phyloP scores from a whole-genome alignment of 2,113 vertebrate genomes.

The Nesogale talazaci region DNA sequence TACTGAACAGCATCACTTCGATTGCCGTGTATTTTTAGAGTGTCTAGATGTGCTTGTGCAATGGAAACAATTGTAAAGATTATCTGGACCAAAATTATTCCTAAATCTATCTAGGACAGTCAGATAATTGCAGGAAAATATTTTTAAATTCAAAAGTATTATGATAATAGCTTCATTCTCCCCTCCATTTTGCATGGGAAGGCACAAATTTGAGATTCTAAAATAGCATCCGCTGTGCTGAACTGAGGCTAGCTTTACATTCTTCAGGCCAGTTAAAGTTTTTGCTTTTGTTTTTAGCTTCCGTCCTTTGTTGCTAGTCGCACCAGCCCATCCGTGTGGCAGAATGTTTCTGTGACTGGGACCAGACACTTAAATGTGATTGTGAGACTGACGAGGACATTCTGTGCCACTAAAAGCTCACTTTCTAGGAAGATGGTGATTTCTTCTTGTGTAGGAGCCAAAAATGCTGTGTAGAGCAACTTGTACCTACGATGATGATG shows the following conservation, averaged over 20 bases:
- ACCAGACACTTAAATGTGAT: background rate
- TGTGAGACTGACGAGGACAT: background rate
- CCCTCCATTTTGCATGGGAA: background rate
- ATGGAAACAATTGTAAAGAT: slow-evolving; percentile 60
- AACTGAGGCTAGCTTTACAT: background rate
- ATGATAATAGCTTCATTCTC: slow-evolving; percentile 44
- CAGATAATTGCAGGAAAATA: slow-evolving; percentile 58
- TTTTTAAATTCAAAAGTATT: slow-evolving; percentile 41
- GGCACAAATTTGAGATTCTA: slow-evolving; percentile 5
- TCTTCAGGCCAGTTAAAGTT: background rate
- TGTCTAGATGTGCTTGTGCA: background rate
- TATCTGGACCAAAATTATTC: slow-evolving; percentile 46
- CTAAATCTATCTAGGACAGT: slow-evolving; percentile 49
- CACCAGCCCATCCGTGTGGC: background rate
- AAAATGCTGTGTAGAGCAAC: background rate
- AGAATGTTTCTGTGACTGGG: slow-evolving; percentile 3
- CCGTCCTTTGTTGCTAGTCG: background rate
- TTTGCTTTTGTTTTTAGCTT: background rate
- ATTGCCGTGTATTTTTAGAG: slow-evolving; percentile 33
- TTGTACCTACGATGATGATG: background rate
- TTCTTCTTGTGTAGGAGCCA: background rate
- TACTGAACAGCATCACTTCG: background rate
- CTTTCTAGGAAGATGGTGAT: background rate
- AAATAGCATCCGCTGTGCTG: background rate
- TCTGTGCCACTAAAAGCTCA: background rate